A percentile compares a stretch with the other conserved stretches of the same genome.
phyloP scores from a whole-genome alignment of 2,797 vertebrate genomes.

The Avahi laniger region DNA sequence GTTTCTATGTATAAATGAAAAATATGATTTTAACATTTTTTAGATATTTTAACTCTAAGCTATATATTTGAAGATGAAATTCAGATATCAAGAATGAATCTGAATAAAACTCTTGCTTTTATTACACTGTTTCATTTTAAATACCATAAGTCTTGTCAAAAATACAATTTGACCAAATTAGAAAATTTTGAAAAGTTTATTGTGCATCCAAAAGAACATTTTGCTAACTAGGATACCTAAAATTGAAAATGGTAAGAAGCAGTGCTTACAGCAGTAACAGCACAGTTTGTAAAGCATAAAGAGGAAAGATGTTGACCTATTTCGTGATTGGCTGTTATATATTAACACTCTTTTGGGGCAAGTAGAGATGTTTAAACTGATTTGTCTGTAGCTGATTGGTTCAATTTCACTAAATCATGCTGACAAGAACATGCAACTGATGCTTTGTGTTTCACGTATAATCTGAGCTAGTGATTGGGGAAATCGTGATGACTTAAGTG shows the following conservation, averaged over 20 bases:
- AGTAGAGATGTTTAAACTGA: neutral
- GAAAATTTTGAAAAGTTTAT: neutral
- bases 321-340: neutral
- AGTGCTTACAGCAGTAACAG: too few relatives aligned
- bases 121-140: neutral
- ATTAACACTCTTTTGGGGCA: neutral
- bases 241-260: neutral
- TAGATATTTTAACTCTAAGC: neutral
- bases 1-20: neutral
- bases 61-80: neutral
- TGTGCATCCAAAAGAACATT: neutral
- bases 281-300: neutral
- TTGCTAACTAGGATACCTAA: neutral
- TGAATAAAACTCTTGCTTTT: neutral
- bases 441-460: neutral
- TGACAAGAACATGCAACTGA: neutral
- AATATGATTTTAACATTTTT: neutral
- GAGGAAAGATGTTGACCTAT: neutral
- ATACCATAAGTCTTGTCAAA: neutral
- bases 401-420: neutral
- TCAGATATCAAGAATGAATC: neutral
- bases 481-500: neutral
- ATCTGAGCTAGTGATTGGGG: neutral
- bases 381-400: neutral
- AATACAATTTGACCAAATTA: neutral